Evolutionary conservation across 2,113 vertebrate species (phyloP).

Genomic region (Pantherophis guttatus): DNA sequence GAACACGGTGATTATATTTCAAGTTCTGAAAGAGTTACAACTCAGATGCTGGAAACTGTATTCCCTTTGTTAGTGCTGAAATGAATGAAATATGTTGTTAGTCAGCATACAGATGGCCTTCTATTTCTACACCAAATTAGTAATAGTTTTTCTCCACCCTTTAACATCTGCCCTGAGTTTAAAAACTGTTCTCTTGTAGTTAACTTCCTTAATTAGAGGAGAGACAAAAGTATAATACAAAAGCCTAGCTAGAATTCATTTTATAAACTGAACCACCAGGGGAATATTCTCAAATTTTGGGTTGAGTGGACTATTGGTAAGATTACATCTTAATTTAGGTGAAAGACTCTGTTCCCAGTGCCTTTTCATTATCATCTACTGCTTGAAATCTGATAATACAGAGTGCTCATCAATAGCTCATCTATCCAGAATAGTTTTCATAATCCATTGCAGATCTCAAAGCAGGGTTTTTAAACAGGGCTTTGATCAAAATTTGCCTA

Average conservation of each 20-base stretch:
- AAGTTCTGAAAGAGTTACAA: constrained; percentile 1
- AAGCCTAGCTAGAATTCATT: constrained; percentile 40
- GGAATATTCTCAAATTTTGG: not conserved
- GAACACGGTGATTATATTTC: constrained; percentile 19
- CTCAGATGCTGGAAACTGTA: constrained; percentile 7
- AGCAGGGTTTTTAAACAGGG: not conserved
- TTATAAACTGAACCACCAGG: constrained; percentile 26
- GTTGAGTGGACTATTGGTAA: not conserved
- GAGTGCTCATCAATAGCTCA: not conserved
- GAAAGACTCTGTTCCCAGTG: not conserved
- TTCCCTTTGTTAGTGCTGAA: constrained; percentile 40
- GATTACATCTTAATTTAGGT: not conserved
- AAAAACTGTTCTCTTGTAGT: constrained; percentile 39
- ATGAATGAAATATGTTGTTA: constrained; percentile 24
- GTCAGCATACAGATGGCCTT: constrained; percentile 47
- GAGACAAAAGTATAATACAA: constrained; percentile 14
- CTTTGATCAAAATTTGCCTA: not conserved
- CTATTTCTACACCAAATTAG: constrained; percentile 49
- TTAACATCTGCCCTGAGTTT: constrained; percentile 48
- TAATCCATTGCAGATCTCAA: not conserved
- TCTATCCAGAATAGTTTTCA: not conserved
- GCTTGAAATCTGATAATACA: not conserved
- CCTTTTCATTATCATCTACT: not conserved
- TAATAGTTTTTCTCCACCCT: constrained; percentile 33
- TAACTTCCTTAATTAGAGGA: constrained; percentile 47